Evolutionary conservation across 2,113 vertebrate species (phyloP).

Genomic region (Ammodytes dubius): DNA sequence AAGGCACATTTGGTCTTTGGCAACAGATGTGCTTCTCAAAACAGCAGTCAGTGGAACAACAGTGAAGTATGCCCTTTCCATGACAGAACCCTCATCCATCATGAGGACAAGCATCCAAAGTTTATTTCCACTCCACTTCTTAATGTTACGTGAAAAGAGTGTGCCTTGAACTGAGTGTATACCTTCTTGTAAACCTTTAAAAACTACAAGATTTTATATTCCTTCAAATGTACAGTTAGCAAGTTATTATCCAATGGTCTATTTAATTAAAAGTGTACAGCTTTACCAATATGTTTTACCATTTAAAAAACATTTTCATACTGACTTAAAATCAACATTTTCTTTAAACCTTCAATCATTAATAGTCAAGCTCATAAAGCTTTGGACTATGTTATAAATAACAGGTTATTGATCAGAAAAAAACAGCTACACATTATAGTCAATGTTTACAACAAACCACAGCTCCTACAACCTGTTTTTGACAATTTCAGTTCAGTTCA

Average conservation of each 20-base stretch:
- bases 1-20: constrained; percentile 71
- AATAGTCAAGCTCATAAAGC: neutral
- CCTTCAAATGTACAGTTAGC: constrained; percentile 22
- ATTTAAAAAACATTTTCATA: neutral
- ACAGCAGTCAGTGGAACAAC: constrained; percentile 75
- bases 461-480: neutral
- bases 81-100: constrained; percentile 80
- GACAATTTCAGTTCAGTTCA: neutral
- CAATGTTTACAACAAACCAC: neutral
- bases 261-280: constrained; percentile 25
- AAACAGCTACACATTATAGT: neutral
- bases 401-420: constrained; percentile 3
- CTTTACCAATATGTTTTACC: constrained; percentile 20
- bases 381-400: neutral
- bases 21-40: constrained; percentile 79
- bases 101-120: constrained; percentile 72
- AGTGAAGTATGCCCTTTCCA: constrained; percentile 78
- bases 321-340: neutral
- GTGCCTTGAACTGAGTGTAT: constrained; percentile 46
- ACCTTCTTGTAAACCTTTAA: constrained; percentile 35
- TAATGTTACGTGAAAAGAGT: constrained; percentile 74
- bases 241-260: constrained; percentile 15
- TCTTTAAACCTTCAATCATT: neutral
- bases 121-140: constrained; percentile 75
- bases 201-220: constrained; percentile 18